These are phyloP conservation scores for Chaenogobius annularis DNA, from an alignment of 2,113 vertebrate genomes.

Conservation along the genomic window DNA sequence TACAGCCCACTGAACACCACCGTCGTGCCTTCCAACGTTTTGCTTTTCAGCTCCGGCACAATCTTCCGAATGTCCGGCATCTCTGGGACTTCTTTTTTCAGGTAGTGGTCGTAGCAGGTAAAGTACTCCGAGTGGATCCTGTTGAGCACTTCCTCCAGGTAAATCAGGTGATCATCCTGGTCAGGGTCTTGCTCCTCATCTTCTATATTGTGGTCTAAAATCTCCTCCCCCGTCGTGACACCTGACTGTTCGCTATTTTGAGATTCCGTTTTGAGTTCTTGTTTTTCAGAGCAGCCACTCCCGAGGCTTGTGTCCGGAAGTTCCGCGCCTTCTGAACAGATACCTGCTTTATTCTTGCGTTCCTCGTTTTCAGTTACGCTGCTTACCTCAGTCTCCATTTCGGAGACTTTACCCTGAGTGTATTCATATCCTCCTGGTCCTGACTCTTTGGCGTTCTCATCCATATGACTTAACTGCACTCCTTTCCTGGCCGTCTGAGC, in stretches of 20 bases:
- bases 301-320: slow-evolving; percentile 77
- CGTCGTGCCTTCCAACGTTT: slow-evolving; percentile 82
- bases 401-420: slow-evolving; percentile 33
- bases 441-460: slow-evolving; percentile 70
- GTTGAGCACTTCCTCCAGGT: slow-evolving; percentile 91
- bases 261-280: slow-evolving; percentile 91
- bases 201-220: slow-evolving; percentile 92
- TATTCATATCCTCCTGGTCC: slow-evolving; percentile 25
- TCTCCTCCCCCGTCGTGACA: slow-evolving; percentile 88
- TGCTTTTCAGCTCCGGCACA: slow-evolving; percentile 91
- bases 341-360: slow-evolving; percentile 23
- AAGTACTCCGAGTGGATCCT: slow-evolving; percentile 92
- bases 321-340: slow-evolving; percentile 52
- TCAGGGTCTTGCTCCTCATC: slow-evolving; percentile 88
- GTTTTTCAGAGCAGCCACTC: slow-evolving; percentile 84
- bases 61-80: slow-evolving; percentile 92
- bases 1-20: slow-evolving; percentile 93
- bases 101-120: slow-evolving; percentile 83
- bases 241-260: slow-evolving; percentile 95
- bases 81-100: slow-evolving; percentile 78
- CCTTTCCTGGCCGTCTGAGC: slow-evolving; percentile 84
- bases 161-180: slow-evolving; percentile 91
- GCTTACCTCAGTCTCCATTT: slow-evolving; percentile 24
- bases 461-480: slow-evolving; percentile 62
- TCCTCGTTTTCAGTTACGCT: slow-evolving; percentile 52